phyloP scores from a whole-genome alignment of 2,888 invertebrate species.

The Linhomoeus sp. region DNA sequence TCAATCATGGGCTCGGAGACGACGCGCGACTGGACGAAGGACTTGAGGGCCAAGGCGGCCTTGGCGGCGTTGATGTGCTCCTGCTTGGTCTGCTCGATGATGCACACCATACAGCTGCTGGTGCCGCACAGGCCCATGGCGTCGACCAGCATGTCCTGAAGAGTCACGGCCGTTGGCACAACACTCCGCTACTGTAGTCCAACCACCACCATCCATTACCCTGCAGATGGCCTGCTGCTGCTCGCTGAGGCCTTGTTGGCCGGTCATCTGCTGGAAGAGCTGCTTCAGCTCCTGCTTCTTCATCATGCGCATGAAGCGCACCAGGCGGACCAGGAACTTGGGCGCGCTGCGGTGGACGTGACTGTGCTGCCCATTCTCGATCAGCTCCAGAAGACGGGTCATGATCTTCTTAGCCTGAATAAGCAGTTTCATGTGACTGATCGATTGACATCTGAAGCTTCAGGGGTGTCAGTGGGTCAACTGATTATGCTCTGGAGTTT shows the following conservation, averaged over 20 bases:
- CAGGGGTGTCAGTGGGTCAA: no score
- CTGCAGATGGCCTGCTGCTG: constrained; percentile 9
- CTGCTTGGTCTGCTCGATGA: constrained; percentile 11
- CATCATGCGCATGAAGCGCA: constrained; percentile 14
- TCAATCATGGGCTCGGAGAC: constrained; percentile 7
- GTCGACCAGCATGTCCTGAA: constrained; percentile 12
- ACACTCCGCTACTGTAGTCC: not conserved
- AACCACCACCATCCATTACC: not conserved
- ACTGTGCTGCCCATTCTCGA: constrained; percentile 6
- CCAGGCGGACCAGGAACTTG: constrained; percentile 13
- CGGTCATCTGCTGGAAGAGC: constrained; percentile 9
- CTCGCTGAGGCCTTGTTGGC: constrained; percentile 1
- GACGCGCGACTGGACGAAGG: constrained; percentile 7
- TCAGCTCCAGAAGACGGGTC: constrained; percentile 8
- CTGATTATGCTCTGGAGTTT: no score
- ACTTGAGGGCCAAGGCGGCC: constrained; percentile 5
- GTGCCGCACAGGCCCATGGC: constrained; percentile 11
- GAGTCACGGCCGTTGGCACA: not conserved
- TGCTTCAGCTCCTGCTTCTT: constrained; percentile 12
- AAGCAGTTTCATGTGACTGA: not conserved
- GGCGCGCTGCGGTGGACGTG: constrained; percentile 9
- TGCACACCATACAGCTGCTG: constrained; percentile 7
- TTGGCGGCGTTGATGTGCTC: constrained; percentile 4
- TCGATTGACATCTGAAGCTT: no score
- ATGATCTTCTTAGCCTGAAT: no score